Percentiles rank a stretch among this genome's conserved stretches.
These are phyloP conservation scores for Pampus argenteus DNA, from an alignment of 2,797 vertebrate species.

Conservation along the genomic window DNA sequence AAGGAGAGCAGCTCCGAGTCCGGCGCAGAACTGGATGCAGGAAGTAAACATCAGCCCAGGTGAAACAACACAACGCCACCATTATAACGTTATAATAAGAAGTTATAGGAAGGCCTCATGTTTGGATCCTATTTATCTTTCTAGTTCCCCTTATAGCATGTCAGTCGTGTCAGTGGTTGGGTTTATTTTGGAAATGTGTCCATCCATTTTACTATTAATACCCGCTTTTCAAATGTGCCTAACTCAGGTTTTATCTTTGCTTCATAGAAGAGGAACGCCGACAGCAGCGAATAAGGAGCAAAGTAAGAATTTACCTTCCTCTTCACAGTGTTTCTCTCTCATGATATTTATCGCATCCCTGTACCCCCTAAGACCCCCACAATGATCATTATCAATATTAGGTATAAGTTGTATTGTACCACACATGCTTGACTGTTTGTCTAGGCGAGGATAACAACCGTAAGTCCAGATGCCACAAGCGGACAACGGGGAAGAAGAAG, in stretches of 20 bases:
- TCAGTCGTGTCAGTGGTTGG: not conserved
- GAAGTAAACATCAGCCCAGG: conserved; percentile 43
- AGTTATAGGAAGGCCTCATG: too few relatives aligned
- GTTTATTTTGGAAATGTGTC: not conserved
- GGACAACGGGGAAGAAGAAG: conserved; percentile 87
- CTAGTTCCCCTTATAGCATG: too few relatives aligned
- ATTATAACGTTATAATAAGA: too few relatives aligned
- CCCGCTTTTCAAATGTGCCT: conserved; percentile 9
- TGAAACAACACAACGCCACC: conserved; percentile 27
- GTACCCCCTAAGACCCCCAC: not conserved
- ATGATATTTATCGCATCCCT: too few relatives aligned
- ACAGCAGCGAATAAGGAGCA: conserved; percentile 36
- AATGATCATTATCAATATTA: not conserved
- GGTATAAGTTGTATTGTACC: not conserved
- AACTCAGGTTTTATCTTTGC: conserved; percentile 43
- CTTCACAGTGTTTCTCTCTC: too few relatives aligned
- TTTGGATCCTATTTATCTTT: too few relatives aligned
- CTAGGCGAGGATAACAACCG: conserved; percentile 79
- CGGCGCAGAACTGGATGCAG: conserved; percentile 56
- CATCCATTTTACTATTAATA: not conserved
- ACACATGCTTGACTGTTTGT: conserved; percentile 39
- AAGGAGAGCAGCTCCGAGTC: conserved; percentile 79
- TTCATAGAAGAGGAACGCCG: conserved; percentile 57
- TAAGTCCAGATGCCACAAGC: conserved; percentile 89
- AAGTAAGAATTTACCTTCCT: conserved; percentile 41